Percentiles rank a stretch among this genome's conserved stretches.
These are phyloP conservation scores for Heliconius ethilla DNA, from an alignment of 2,888 invertebrate species.

Conservation along the genomic window DNA sequence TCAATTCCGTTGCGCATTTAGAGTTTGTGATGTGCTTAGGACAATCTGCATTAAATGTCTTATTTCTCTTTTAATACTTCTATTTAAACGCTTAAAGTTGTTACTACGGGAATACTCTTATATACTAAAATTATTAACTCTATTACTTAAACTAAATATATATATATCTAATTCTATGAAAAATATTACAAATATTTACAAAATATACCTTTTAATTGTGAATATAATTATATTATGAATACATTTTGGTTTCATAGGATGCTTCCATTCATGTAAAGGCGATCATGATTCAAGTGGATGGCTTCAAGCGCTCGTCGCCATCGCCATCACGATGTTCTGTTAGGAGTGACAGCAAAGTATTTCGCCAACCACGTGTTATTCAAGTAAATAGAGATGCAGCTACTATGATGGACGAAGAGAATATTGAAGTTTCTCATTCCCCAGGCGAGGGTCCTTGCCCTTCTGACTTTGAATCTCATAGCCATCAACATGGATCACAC, in stretches of 20 bases:
- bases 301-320: conserved; percentile 74
- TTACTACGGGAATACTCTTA: no score
- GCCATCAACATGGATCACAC: conserved; percentile 63
- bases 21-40: not conserved
- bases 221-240: not conserved
- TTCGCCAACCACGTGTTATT: conserved; percentile 76
- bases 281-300: conserved; percentile 75
- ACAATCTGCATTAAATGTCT: not conserved
- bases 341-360: conserved; percentile 72
- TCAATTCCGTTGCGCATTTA: not conserved
- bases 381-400: conserved; percentile 78
- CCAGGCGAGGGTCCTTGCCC: conserved; percentile 48
- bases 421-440: conserved; percentile 47
- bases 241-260: conserved; percentile 37
- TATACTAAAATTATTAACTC: no score
- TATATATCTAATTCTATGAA: not conserved
- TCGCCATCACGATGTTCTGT: conserved; percentile 76
- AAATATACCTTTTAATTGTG: conserved; percentile 26
- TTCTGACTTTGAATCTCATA: conserved; percentile 63
- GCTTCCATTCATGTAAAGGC: conserved; percentile 30
- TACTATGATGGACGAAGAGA: conserved; percentile 76
- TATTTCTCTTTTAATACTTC: no score
- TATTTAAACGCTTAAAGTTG: no score
- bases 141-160: no score
- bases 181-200: not conserved